Evolutionary conservation across 2,113 vertebrate species (phyloP).

Genomic region (Brienomyrus longianalis): DNA sequence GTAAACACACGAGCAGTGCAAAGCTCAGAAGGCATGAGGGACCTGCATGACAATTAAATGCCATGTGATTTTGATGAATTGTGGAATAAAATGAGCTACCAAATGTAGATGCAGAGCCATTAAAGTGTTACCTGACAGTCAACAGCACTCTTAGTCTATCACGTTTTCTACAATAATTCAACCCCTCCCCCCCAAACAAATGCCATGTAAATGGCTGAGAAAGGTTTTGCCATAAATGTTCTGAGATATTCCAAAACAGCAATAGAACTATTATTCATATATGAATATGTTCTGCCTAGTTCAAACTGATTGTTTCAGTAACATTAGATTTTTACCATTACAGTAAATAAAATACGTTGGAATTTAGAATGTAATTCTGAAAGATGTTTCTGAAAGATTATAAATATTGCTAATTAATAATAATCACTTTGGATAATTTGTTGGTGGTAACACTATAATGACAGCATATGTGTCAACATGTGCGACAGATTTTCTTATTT

Average conservation of each 20-base stretch:
- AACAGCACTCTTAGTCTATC: not conserved
- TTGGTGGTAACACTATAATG: not conserved
- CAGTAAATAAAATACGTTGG: not conserved
- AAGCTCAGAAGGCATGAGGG: not conserved
- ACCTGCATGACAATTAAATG: not conserved
- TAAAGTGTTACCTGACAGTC: not conserved
- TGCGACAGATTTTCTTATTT: not conserved
- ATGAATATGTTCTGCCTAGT: not conserved
- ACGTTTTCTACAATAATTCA: not conserved
- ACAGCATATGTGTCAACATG: not conserved
- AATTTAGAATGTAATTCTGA: not conserved
- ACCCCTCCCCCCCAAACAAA: not conserved
- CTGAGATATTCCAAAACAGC: not conserved
- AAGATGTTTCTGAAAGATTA: not conserved
- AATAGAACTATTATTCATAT: not conserved
- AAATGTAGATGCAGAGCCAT: not conserved
- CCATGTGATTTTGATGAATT: not conserved
- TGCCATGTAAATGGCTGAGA: not conserved
- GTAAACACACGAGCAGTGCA: not conserved
- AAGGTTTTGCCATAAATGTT: not conserved
- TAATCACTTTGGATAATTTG: not conserved
- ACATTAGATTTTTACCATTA: not conserved
- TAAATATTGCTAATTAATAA: not conserved
- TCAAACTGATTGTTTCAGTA: not conserved
- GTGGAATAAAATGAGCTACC: not conserved